These are phyloP conservation scores for cattle (Bos taurus) DNA, from an alignment of 2,113 vertebrate genomes.

Conservation along the genomic window DNA sequence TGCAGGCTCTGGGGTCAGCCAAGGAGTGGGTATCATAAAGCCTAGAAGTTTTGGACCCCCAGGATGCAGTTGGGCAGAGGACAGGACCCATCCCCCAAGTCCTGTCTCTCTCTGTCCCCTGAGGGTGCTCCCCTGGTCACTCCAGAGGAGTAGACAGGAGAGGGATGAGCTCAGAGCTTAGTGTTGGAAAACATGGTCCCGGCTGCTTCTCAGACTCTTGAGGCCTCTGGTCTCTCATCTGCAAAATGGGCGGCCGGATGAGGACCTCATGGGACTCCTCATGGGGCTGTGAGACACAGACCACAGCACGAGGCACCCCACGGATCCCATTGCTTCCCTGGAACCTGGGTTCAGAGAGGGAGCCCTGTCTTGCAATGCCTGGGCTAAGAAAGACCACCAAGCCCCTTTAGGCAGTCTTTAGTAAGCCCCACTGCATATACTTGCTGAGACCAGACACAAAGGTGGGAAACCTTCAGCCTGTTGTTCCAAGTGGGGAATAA, in stretches of 20 bases:
- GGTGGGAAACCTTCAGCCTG: not conserved
- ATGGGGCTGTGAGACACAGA: too few relatives aligned
- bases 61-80: not conserved
- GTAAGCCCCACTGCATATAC: not conserved
- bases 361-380: not conserved
- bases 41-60: not conserved
- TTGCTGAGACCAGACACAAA: not conserved
- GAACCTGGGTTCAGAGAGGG: not conserved
- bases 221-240: not conserved
- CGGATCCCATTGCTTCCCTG: not conserved
- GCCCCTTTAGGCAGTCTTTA: not conserved
- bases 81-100: too few relatives aligned
- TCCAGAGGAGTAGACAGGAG: not conserved
- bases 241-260: not conserved
- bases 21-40: not conserved
- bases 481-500: not conserved
- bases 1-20: not conserved
- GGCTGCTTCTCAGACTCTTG: accelerated
- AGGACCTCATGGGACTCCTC: not conserved
- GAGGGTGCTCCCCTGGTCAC: not conserved
- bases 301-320: accelerated
- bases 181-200: not conserved
- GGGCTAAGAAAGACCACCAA: not conserved
- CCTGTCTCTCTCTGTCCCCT: not conserved
- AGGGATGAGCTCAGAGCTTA: not conserved